phyloP scores from a whole-genome alignment of 2,888 invertebrate genomes.

The Cryptus armator region DNA sequence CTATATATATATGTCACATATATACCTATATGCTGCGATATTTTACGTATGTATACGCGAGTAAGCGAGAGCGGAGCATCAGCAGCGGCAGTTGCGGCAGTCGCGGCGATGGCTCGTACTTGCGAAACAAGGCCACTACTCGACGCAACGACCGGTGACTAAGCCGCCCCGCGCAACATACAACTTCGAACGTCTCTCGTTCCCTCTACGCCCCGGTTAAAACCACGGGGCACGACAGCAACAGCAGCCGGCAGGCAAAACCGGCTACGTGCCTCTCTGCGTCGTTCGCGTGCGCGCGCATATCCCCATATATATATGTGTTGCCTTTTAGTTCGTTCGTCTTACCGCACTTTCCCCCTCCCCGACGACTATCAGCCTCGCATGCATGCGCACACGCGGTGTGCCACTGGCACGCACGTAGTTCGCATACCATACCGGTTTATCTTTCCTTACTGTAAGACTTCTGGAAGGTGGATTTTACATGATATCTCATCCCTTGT shows the following conservation, averaged over 20 bases:
- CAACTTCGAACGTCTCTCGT: constrained; percentile 25
- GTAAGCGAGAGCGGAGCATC: constrained; percentile 12
- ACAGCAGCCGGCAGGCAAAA: constrained; percentile 59
- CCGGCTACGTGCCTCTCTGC: constrained; percentile 54
- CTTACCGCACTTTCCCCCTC: constrained; percentile 31
- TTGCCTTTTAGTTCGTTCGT: not conserved
- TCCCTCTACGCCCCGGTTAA: constrained; percentile 19
- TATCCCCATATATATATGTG: not conserved
- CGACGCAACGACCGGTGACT: constrained; percentile 74
- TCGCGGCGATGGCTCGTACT: constrained; percentile 67
- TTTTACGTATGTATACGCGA: not conserved
- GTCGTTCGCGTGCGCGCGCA: constrained; percentile 38
- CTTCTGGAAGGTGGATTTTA: not conserved
- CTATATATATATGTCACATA: not conserved
- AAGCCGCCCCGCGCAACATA: constrained; percentile 64
- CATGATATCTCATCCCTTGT: not conserved
- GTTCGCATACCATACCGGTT: constrained; percentile 42
- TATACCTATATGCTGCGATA: constrained; percentile 5
- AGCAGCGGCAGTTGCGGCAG: constrained; percentile 51
- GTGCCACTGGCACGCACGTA: constrained; percentile 64
- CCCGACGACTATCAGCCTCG: constrained; percentile 6
- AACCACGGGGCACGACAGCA: constrained; percentile 31
- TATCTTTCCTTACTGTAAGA: constrained; percentile 16
- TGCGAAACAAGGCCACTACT: constrained; percentile 74
- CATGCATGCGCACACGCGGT: constrained; percentile 61